phyloP scores from a whole-genome alignment of 2,797 vertebrate species.

The Micrastur ruficollis region DNA sequence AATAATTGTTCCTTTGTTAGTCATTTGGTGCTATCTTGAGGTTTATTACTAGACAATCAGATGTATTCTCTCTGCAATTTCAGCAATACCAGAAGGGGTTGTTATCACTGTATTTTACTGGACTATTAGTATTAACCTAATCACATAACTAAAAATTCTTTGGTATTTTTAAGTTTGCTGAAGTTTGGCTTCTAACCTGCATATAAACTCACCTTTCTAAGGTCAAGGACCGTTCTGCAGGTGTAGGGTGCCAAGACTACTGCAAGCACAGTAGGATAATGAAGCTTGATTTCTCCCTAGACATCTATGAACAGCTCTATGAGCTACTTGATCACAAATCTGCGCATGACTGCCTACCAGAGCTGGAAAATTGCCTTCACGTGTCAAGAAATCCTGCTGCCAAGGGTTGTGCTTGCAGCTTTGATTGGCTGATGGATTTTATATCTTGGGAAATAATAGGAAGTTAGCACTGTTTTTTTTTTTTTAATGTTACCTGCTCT shows the following conservation, averaged over 20 bases:
- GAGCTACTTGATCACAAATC: background rate
- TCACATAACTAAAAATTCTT: background rate
- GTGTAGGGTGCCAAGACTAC: background rate
- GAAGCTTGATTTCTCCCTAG: background rate
- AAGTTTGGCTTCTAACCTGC: background rate
- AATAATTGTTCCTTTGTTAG: background rate
- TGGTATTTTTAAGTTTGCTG: background rate
- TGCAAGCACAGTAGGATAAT: background rate
- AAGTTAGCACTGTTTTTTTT: background rate
- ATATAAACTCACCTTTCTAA: background rate
- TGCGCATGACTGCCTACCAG: background rate
- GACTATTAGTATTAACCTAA: background rate
- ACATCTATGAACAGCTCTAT: background rate
- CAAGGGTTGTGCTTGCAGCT: background rate
- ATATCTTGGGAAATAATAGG: background rate
- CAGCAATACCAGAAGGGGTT: background rate
- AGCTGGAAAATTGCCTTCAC: background rate
- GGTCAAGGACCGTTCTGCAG: background rate
- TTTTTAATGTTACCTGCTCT: background rate
- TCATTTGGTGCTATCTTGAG: background rate
- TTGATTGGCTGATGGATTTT: background rate
- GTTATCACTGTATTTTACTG: background rate
- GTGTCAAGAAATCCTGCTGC: background rate
- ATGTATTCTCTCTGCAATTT: background rate
- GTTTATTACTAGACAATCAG: background rate